A percentile compares a stretch with the other conserved stretches of the same genome.
These are phyloP conservation scores for Heliconius eleuchia DNA, from an alignment of 1,140 invertebrate genomes.

Conservation along the genomic window DNA sequence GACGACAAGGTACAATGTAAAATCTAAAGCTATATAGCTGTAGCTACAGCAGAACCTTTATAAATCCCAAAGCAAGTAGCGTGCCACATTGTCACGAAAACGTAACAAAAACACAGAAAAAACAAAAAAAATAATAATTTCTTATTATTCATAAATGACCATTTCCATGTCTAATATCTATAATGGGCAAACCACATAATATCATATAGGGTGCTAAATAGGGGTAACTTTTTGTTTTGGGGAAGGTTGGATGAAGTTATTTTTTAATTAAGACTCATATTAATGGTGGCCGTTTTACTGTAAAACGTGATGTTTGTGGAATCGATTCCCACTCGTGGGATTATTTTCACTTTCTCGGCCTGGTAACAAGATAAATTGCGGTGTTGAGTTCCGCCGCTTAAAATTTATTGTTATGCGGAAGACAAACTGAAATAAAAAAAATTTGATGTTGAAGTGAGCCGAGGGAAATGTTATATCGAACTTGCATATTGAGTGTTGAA, in stretches of 20 bases:
- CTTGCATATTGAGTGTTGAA: too few relatives aligned
- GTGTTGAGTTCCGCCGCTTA: too few relatives aligned
- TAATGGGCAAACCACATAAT: conserved; percentile 3
- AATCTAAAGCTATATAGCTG: not conserved
- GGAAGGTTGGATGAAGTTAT: not conserved
- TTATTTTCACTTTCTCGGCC: too few relatives aligned
- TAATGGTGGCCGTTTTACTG: too few relatives aligned
- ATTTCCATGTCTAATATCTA: not conserved
- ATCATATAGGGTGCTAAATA: not conserved
- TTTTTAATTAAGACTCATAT: not conserved
- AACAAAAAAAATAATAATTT: not conserved
- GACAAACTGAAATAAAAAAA: too few relatives aligned
- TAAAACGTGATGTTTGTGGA: too few relatives aligned
- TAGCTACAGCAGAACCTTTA: not conserved
- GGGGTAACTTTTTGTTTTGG: not conserved
- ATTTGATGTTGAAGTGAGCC: too few relatives aligned
- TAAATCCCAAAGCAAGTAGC: not conserved
- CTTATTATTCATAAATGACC: not conserved
- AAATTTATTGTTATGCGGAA: too few relatives aligned
- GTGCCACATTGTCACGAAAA: not conserved
- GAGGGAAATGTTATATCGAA: too few relatives aligned
- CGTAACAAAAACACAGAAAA: not conserved
- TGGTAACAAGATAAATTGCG: too few relatives aligned
- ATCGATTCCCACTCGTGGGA: too few relatives aligned
- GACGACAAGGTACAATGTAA: not conserved